Conservation (phyloP, 2,113 vertebrate species). For the Pseudorhombus dupliciocellatus region DNA sequence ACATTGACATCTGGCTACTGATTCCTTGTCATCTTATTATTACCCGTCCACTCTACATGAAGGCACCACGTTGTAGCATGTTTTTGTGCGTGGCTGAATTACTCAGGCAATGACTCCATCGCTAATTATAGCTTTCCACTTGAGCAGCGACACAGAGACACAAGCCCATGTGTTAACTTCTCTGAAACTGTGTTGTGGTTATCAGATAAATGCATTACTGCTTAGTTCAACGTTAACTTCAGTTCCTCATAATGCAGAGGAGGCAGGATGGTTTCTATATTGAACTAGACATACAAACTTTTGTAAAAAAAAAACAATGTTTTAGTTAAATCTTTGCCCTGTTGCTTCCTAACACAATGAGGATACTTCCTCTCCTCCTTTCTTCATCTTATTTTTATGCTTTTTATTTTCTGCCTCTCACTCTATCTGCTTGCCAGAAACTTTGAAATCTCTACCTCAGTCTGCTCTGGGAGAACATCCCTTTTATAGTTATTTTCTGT, state of each 20-base stretch:
- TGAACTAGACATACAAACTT: background rate
- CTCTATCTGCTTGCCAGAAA: background rate
- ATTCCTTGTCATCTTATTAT: constrained; percentile 76
- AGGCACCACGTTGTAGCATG: constrained; percentile 47
- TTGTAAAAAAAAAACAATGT: background rate
- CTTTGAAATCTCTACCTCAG: constrained; percentile 6
- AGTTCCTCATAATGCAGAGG: background rate
- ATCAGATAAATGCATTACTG: constrained; percentile 24
- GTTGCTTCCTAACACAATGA: background rate
- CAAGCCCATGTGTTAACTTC: constrained; percentile 60
- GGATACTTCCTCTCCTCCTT: background rate
- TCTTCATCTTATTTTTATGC: constrained; percentile 14
- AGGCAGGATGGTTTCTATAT: background rate
- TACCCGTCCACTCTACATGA: constrained; percentile 40
- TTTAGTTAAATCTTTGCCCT: background rate
- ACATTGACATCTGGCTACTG: constrained; percentile 60
- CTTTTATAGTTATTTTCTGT: background rate
- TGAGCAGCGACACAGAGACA: constrained; percentile 58
- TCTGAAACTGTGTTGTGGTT: constrained; percentile 31
- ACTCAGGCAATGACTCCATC: constrained; percentile 60
- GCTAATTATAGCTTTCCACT: constrained; percentile 73
- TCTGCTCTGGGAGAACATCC: constrained; percentile 1
- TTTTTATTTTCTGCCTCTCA: constrained; percentile 1
- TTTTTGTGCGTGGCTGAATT: constrained; percentile 63
- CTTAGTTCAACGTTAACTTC: background rate